Evolutionary conservation across 2,888 invertebrate species (phyloP), one percentile per base, ranked within the genome.

Genomic region (Andrena chrysosceles): DNA sequence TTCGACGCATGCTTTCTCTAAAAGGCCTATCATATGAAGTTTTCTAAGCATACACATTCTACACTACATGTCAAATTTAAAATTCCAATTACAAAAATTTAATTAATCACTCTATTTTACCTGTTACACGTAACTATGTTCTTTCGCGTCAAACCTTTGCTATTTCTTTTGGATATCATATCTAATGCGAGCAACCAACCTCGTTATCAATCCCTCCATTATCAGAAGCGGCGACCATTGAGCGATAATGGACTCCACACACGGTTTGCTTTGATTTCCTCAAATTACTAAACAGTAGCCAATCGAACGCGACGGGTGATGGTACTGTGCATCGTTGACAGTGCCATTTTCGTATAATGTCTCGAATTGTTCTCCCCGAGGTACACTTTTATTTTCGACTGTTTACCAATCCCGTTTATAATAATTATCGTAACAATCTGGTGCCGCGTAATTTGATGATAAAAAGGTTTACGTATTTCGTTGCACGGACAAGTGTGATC

Each of bases 101-200:
- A 23, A 23, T 23, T 10, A 23, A 56, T 56, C 42, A 16, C 42
- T 42, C 10, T 4, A 10, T 54, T 56, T 54, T 26, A 23, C 23
- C 56, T 56, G 23, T 10, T 56, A 26, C 33, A 13, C 33, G 13
- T 23, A n/a, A n/a, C 26, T 1, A 2, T 23, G 13, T 16, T n/a
- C 7, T n/a, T 35, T 48, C 2, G 33, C 8, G 42, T 26, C 48
- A 20, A 23, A 23, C n/a, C 4, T n/a, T 16, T 2, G 64, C 26
- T 77, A 63, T 54, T 76, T 49, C 49, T 71, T 60, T 1, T 2
- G 42, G 85, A 81, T 87, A 87, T 26, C 63, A 20, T 87, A 85
- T 85, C 85, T 60, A 10, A n/a, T 20, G 16, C 13, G 26, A 29
- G 42, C 59, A 67, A 64, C 56, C 66, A 60, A 16, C 42, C 42